Evolutionary conservation across 2,797 vertebrate genomes (phyloP).

Genomic region (Lithobates sylvaticus): DNA sequence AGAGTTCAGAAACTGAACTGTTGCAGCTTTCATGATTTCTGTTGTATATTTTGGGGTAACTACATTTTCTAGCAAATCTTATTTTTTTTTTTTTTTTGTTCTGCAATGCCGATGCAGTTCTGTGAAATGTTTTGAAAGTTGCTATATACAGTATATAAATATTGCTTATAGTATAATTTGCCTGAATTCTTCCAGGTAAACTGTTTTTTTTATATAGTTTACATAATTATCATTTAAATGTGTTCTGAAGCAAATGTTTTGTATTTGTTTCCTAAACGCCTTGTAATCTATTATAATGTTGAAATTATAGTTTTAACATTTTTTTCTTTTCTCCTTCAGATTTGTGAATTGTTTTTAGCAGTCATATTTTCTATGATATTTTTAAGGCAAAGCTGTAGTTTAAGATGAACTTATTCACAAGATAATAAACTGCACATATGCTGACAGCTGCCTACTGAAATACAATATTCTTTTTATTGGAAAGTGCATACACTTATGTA

Average conservation of each 20-base stretch:
- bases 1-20: not conserved
- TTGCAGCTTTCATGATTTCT: constrained; percentile 68
- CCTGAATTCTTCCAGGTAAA: constrained; percentile 85
- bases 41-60: constrained; percentile 72
- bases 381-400: constrained; percentile 78
- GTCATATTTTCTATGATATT: constrained; percentile 83
- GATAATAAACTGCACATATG: constrained; percentile 80
- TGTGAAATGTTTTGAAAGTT: constrained; percentile 84
- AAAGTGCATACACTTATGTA: constrained; percentile 85
- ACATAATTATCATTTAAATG: constrained; percentile 90
- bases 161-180: constrained; percentile 84
- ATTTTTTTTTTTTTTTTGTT: constrained; percentile 66
- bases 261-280: constrained; percentile 89
- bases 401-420: constrained; percentile 78
- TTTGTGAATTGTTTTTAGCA: constrained; percentile 85
- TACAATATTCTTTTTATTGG: constrained; percentile 82
- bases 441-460: constrained; percentile 80
- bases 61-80: constrained; percentile 72
- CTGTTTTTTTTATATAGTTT: constrained; percentile 84
- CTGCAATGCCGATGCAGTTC: constrained; percentile 87
- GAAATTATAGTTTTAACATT: constrained; percentile 98
- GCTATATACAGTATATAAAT: constrained; percentile 68
- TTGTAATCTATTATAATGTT: constrained; percentile 99
- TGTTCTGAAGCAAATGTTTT: constrained; percentile 89
- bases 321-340: constrained; percentile 82